These are phyloP conservation scores for Protodeltote pygarga DNA, from an alignment of 2,888 invertebrate genomes.

Conservation along the genomic window DNA sequence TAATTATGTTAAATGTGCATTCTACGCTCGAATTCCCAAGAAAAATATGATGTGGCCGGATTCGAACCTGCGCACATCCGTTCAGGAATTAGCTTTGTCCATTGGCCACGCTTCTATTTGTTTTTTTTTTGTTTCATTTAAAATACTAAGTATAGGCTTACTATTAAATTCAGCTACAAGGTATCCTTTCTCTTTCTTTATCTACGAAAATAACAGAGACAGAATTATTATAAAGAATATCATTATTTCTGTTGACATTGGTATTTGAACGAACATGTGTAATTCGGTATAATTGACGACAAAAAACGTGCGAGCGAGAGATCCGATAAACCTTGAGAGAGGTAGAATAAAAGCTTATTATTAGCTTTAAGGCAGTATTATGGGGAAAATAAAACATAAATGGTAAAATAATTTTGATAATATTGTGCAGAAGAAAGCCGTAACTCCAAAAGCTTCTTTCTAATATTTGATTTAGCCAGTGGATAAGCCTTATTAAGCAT, in stretches of 20 bases:
- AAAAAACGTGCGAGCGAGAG: slow-evolving; percentile 12
- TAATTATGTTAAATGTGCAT: slow-evolving; percentile 23
- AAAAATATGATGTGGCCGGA: slow-evolving; percentile 29
- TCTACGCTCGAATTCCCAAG: slow-evolving; percentile 23
- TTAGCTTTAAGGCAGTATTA: background rate
- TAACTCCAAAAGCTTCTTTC: too few species aligned
- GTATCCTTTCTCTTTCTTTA: background rate
- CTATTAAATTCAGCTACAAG: too few species aligned
- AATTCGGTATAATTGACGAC: slow-evolving; percentile 8
- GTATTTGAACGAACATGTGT: slow-evolving; percentile 13
- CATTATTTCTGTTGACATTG: slow-evolving; percentile 4
- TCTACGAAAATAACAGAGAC: background rate
- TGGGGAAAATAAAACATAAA: too few species aligned
- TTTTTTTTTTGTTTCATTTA: background rate
- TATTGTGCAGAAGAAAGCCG: too few species aligned
- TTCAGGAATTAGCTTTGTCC: slow-evolving; percentile 9
- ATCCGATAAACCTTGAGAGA: background rate
- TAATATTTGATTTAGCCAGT: too few species aligned
- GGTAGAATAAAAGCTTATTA: background rate
- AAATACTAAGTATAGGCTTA: background rate
- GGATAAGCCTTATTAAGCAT: too few species aligned
- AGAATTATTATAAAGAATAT: slow-evolving; percentile 3
- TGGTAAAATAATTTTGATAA: too few species aligned
- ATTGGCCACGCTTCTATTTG: background rate
- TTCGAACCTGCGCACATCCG: slow-evolving; percentile 30